Evolutionary conservation across 1,140 invertebrate genomes (phyloP), one percentile per base, ranked within the genome.

Genomic region (Drosophila nebulosa): DNA sequence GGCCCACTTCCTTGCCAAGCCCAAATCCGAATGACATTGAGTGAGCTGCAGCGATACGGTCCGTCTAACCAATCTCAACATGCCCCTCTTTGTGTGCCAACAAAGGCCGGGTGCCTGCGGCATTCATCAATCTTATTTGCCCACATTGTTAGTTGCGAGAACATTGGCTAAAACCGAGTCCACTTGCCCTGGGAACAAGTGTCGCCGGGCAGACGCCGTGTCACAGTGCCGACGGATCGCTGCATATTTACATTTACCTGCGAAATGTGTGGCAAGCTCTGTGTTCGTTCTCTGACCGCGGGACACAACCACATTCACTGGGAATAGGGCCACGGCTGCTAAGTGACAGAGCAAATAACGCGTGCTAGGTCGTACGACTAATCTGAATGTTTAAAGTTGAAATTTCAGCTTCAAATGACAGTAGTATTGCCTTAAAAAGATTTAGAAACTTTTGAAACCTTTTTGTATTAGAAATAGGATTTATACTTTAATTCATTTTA

Each of bases 261-360:
- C 59, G 72, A 84, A 66, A 73, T 84, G 76, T 80, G 80, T 85
- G 50, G 80, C 77, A 77, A 80, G 69, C 73, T 64, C 64, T 85
- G 74, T 76, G 69, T 59, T 46, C 39, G 14, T 55, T 50, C 57
- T 60, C 16, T 46, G 59, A 62, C 69, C 58, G 27, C 74, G 51
- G 14, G 62, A 10, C 69, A 84, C 78, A 81, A 86, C 69, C 83
- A 74, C 66, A 51, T 68, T 39, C 53, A 58, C 53, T n/a, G n/a
- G n/a, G n/a, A n/a, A 63, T 58, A n/a, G n/a, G n/a, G n/a, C 58
- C 36, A 63, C 63, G 64, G 30, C 53, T 53, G 80, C 81, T 85
- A 85, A 85, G 68, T 85, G 81, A 59, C 16, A 21, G 36, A 0
- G 24, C 52, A 85, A 85, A 85, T 64, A 86, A 85, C 80, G 80